Evolutionary conservation across 1,140 invertebrate genomes (phyloP).

Genomic region (Geopemphigus sp.): DNA sequence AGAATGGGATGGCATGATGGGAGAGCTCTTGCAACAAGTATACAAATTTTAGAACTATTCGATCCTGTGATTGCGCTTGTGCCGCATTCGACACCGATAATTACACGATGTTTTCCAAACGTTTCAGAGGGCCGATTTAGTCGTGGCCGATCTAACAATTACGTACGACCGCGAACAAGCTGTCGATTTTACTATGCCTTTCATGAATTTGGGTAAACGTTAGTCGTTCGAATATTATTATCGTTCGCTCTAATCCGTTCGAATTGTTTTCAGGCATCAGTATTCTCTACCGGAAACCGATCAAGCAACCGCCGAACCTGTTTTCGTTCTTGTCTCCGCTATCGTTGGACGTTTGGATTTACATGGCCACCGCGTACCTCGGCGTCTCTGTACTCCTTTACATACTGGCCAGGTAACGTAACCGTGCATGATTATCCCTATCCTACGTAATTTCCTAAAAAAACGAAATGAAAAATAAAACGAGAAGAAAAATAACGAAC

Average conservation of each 20-base stretch:
- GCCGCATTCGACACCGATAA: too few relatives aligned
- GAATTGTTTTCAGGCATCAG: constrained; percentile 63
- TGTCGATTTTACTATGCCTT: constrained; percentile 88
- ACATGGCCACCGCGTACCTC: constrained; percentile 84
- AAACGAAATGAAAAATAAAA: background rate
- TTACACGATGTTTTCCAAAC: background rate
- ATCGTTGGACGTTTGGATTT: constrained; percentile 88
- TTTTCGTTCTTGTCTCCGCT: constrained; percentile 89
- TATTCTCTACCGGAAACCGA: constrained; percentile 73
- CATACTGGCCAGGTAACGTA: constrained; percentile 69
- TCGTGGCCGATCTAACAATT: constrained; percentile 89
- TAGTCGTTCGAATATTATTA: background rate
- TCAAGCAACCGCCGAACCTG: constrained; percentile 68
- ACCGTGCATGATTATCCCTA: too few relatives aligned
- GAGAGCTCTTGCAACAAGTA: constrained; percentile 76
- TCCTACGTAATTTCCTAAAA: too few relatives aligned
- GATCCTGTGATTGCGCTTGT: background rate
- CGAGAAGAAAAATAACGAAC: background rate
- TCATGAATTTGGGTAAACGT: constrained; percentile 76
- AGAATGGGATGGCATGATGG: constrained; percentile 94
- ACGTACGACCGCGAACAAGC: constrained; percentile 78
- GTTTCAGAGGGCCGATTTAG: constrained; percentile 80
- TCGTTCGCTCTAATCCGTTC: background rate
- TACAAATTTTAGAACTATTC: too few relatives aligned
- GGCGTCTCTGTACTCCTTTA: constrained; percentile 81